Evolutionary conservation across 2,797 vertebrate genomes (phyloP).

Genomic region (Alfaro cultratus): DNA sequence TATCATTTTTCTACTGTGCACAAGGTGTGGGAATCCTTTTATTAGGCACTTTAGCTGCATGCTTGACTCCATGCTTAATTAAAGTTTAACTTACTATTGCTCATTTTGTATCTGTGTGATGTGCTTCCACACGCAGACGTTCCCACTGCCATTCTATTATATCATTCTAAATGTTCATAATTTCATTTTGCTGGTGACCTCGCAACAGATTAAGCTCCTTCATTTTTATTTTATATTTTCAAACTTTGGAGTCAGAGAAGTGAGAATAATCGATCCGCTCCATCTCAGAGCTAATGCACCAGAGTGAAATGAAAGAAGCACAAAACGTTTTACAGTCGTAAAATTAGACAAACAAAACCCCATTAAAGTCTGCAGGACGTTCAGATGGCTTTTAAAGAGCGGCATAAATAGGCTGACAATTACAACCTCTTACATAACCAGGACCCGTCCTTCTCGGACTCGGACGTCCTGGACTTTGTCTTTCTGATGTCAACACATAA

Average conservation of each 20-base stretch:
- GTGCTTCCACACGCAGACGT: not conserved
- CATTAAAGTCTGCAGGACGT: slow-evolving; percentile 23
- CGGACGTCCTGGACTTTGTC: not conserved
- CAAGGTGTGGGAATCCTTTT: not conserved
- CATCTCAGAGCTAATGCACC: not conserved
- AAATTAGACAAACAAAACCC: slow-evolving; percentile 52
- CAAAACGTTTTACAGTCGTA: not conserved
- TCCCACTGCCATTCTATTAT: not conserved
- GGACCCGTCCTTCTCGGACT: slow-evolving; percentile 27
- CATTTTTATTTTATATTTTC: not conserved
- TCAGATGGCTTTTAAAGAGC: not conserved
- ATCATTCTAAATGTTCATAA: not conserved
- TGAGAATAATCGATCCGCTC: not conserved
- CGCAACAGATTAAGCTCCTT: not conserved
- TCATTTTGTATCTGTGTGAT: not conserved
- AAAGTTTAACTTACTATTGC: not conserved
- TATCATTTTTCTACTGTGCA: not conserved
- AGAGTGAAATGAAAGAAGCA: not conserved
- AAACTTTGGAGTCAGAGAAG: not conserved
- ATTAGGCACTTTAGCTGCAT: not conserved
- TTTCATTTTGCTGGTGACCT: not conserved
- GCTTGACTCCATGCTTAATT: not conserved
- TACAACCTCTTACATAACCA: slow-evolving; percentile 47
- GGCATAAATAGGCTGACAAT: slow-evolving; percentile 26
- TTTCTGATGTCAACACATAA: not conserved